Evolutionary conservation across 2,888 invertebrate species (phyloP).

Genomic region (Melinaea menophilus): DNA sequence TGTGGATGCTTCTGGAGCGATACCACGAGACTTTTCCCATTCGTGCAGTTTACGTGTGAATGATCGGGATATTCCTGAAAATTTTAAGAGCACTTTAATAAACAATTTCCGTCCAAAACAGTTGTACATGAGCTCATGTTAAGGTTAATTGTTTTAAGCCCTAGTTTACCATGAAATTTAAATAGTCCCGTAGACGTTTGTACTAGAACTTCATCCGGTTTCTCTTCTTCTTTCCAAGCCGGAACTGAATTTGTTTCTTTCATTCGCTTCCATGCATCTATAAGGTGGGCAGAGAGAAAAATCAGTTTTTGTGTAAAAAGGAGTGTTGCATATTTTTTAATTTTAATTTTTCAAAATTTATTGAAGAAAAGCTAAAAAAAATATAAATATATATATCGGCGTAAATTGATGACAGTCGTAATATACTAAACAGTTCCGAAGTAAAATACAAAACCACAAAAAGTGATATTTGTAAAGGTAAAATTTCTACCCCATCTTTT

Average conservation of each 20-base stretch:
- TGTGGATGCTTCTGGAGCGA: constrained; percentile 90
- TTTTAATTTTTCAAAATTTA: background rate
- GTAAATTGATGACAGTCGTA: background rate
- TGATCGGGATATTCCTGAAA: constrained; percentile 85
- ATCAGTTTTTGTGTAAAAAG: no score
- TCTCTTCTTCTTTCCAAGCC: constrained; percentile 66
- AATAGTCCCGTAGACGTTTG: constrained; percentile 90
- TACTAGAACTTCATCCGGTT: constrained; percentile 83
- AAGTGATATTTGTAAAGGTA: background rate
- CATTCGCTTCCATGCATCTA: constrained; percentile 89
- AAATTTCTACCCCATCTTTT: constrained; percentile 82
- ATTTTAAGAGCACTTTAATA: background rate
- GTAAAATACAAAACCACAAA: background rate
- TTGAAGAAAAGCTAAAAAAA: background rate
- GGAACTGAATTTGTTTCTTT: constrained; percentile 80
- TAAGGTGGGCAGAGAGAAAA: constrained; percentile 4
- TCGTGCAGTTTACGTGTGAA: constrained; percentile 94
- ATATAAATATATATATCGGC: background rate
- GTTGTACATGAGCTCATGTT: background rate
- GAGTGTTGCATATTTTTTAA: no score
- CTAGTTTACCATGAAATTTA: constrained; percentile 82
- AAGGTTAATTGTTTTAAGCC: background rate
- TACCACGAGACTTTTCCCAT: constrained; percentile 93
- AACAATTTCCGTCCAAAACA: background rate
- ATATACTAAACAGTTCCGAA: background rate